Conservation (phyloP, 2,113 vertebrate species). For the Notarius lentiginosus region DNA sequence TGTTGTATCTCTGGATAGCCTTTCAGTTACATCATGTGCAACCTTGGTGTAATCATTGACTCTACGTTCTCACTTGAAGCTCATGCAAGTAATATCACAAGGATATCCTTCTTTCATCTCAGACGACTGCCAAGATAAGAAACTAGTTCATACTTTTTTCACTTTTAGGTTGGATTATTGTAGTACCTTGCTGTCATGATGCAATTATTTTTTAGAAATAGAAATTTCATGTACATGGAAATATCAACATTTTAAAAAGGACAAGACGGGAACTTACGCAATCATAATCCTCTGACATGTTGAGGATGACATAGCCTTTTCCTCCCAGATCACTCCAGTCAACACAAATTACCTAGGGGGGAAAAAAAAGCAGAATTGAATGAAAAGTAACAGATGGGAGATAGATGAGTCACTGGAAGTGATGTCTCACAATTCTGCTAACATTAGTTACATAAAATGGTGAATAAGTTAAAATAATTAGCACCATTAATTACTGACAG, state of each 20-base stretch:
- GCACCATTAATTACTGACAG: conserved; percentile 1
- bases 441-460: background rate
- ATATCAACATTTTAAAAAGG: background rate
- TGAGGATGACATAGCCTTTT: conserved; percentile 87
- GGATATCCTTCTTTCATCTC: background rate
- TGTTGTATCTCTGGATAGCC: background rate
- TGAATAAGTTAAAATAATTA: conserved; percentile 8
- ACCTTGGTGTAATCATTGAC: background rate
- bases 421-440: background rate
- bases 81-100: background rate
- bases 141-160: background rate
- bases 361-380: background rate
- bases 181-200: background rate
- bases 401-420: background rate
- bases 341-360: conserved; percentile 84
- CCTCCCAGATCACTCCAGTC: conserved; percentile 88
- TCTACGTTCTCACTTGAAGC: background rate
- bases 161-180: too few species aligned
- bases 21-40: background rate
- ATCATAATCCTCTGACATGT: conserved; percentile 89
- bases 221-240: background rate
- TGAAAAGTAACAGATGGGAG: background rate
- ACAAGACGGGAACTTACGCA: conserved; percentile 81
- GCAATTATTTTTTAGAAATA: background rate
- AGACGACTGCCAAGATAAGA: background rate